Conservation (phyloP, 2,113 vertebrate genomes). For the Callipepla squamata region DNA sequence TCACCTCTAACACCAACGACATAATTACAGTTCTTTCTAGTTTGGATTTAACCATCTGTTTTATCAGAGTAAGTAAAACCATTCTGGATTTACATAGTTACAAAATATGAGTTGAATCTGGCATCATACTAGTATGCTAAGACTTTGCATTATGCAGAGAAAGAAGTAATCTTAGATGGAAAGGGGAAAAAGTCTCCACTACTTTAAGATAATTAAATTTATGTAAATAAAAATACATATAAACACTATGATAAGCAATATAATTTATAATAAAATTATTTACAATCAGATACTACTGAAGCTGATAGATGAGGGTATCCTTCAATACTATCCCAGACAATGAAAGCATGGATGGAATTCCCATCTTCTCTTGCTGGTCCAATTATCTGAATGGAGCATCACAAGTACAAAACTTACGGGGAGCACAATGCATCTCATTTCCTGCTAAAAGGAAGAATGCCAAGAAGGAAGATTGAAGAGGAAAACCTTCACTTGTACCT, state of each 20-base stretch:
- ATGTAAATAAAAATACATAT: too few relatives aligned
- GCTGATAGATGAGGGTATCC: not conserved
- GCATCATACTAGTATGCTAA: not conserved
- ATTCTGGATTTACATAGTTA: conserved; percentile 13
- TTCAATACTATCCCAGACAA: not conserved
- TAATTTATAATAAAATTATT: not conserved
- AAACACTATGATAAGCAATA: not conserved
- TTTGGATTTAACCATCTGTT: conserved; percentile 41
- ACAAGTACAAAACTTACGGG: not conserved
- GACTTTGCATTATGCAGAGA: not conserved
- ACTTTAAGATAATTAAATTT: not conserved
- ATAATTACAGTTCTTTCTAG: conserved; percentile 35
- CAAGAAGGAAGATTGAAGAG: not conserved
- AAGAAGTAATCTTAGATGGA: not conserved
- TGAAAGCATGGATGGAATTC: not conserved
- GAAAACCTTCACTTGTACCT: not conserved
- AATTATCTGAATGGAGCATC: not conserved
- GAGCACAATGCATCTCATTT: not conserved
- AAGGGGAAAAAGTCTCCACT: not conserved
- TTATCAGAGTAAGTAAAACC: conserved; percentile 32
- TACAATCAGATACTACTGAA: not conserved
- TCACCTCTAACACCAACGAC: not conserved
- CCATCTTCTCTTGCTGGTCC: not conserved
- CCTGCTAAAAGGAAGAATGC: not conserved
- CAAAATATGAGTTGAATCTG: conserved; percentile 17